These are phyloP conservation scores for Nerophis lumbriciformis DNA, from an alignment of 2,113 vertebrate species.

Conservation along the genomic window DNA sequence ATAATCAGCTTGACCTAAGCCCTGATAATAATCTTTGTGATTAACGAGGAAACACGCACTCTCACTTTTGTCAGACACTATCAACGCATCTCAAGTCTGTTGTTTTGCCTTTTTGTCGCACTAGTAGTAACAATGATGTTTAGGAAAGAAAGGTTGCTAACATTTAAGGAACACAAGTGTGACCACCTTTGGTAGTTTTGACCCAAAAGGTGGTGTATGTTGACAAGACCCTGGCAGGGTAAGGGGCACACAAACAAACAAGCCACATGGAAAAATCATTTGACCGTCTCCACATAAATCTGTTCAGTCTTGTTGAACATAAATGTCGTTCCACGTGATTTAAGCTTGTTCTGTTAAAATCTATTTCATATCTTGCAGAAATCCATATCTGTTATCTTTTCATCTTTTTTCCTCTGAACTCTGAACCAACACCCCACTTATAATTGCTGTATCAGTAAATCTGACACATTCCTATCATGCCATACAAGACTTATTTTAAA, in stretches of 20 bases:
- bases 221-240: slow-evolving; percentile 51
- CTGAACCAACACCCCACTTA: slow-evolving; percentile 12
- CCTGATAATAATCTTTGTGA: no score
- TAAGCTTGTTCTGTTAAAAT: slow-evolving; percentile 7
- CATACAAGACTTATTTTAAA: not conserved
- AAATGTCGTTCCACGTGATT: slow-evolving; percentile 2
- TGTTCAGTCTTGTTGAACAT: not conserved
- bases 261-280: slow-evolving; percentile 29
- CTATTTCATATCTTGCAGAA: slow-evolving; percentile 4
- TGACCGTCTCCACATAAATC: not conserved
- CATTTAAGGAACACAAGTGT: slow-evolving; percentile 11
- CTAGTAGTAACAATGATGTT: no score
- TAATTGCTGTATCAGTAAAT: slow-evolving; percentile 2
- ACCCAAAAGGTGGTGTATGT: slow-evolving; percentile 31
- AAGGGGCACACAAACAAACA: slow-evolving; percentile 50
- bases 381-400: slow-evolving; percentile 23
- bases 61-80: no score
- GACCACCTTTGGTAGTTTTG: slow-evolving; percentile 34
- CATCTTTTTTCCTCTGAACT: slow-evolving; percentile 22
- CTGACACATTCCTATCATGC: not conserved
- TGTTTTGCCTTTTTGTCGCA: no score
- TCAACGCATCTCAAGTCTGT: no score
- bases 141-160: no score
- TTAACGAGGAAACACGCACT: no score
- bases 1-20: no score